Evolutionary conservation across 2,113 vertebrate species (phyloP).

Genomic region (Pomatostomus ruficeps): DNA sequence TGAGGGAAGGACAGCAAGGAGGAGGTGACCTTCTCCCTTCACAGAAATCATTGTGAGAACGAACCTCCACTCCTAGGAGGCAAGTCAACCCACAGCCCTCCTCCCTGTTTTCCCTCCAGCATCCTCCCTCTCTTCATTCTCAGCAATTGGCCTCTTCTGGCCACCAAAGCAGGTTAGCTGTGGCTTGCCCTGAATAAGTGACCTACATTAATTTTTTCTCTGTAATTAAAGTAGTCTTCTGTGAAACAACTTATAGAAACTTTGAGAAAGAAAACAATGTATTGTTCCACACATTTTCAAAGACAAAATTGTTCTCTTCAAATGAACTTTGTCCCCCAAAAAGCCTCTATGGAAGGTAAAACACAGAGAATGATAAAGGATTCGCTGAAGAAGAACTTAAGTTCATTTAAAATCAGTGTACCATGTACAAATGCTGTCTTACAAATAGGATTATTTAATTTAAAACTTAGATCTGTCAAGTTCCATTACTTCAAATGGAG

Average conservation of each 20-base stretch:
- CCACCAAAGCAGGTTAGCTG: background rate
- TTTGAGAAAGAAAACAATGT: background rate
- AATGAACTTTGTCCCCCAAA: background rate
- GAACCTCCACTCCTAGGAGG: background rate
- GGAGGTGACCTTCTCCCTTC: background rate
- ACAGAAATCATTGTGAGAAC: background rate
- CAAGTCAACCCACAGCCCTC: background rate
- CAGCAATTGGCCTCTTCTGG: background rate
- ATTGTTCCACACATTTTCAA: background rate
- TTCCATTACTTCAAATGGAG: constrained; percentile 74
- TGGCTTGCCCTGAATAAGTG: background rate
- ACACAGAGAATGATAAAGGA: constrained; percentile 11
- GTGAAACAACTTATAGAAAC: background rate
- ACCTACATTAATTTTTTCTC: constrained; percentile 34
- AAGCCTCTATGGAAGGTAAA: constrained; percentile 28
- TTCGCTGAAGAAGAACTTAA: constrained; percentile 54
- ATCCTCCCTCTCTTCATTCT: background rate
- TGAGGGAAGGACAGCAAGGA: background rate
- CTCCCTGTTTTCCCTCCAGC: background rate
- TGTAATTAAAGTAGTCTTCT: constrained; percentile 18
- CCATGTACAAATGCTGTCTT: constrained; percentile 69
- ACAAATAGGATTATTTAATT: constrained; percentile 82
- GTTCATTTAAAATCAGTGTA: constrained; percentile 74
- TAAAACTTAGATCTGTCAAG: constrained; percentile 76
- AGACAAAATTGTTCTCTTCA: background rate